A percentile compares a stretch with the other conserved stretches of the same genome.
phyloP scores from a whole-genome alignment of 1,140 invertebrate species.

The Mizuhopecten yessoensis region DNA sequence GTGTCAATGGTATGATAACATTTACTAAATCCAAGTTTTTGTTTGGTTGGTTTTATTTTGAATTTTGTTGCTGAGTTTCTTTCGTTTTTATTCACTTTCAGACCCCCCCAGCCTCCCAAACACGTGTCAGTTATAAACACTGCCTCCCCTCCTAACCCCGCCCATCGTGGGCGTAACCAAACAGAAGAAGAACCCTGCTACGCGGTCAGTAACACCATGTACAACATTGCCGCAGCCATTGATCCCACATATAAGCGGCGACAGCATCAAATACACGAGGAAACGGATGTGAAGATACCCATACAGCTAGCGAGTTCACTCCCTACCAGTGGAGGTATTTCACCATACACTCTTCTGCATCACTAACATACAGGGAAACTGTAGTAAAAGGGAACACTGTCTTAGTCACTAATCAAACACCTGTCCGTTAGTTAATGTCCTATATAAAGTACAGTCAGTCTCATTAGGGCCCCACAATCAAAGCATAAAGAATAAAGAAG shows the following conservation, averaged over 20 bases:
- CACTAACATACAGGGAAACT: not conserved
- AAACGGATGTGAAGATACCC: conserved; percentile 67
- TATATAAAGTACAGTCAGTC: too few species aligned
- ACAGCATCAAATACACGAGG: conserved; percentile 58
- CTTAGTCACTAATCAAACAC: too few species aligned
- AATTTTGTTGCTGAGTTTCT: conserved; percentile 15
- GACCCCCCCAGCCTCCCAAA: not conserved
- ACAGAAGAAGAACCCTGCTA: conserved; percentile 49
- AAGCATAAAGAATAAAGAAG: too few species aligned
- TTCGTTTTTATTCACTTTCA: not conserved
- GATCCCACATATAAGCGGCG: conserved; percentile 79
- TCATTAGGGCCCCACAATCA: too few species aligned
- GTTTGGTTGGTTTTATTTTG: not conserved
- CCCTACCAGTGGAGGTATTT: conserved; percentile 68
- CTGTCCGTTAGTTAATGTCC: too few species aligned
- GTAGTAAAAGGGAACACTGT: too few species aligned
- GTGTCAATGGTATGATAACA: not conserved
- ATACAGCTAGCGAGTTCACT: conserved; percentile 70
- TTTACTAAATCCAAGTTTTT: not conserved
- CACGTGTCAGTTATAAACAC: conserved; percentile 25
- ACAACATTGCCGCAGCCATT: conserved; percentile 80
- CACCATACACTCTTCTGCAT: not conserved
- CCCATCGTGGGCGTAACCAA: not conserved
- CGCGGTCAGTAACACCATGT: conserved; percentile 66
- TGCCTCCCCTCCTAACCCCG: not conserved